phyloP scores from a whole-genome alignment of 2,888 invertebrate genomes.

The Perizoma affinitatum region DNA sequence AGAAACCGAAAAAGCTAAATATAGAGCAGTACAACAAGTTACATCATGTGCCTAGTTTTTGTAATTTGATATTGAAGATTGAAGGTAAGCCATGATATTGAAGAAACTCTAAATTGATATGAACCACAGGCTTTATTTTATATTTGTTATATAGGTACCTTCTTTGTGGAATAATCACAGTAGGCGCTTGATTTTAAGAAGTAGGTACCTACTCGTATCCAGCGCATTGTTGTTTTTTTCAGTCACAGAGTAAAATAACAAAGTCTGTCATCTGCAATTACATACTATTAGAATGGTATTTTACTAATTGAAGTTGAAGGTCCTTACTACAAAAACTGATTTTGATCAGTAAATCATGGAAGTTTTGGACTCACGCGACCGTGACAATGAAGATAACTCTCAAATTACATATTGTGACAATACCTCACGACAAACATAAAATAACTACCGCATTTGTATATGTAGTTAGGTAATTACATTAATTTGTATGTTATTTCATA shows the following conservation, averaged over 20 bases:
- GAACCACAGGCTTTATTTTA: too few relatives aligned
- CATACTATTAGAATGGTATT: neutral
- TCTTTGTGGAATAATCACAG: too few relatives aligned
- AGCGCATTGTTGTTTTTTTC: too few relatives aligned
- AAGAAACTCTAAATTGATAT: too few relatives aligned
- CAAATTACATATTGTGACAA: constrained; percentile 40
- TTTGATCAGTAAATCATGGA: constrained; percentile 27
- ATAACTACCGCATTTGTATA: constrained; percentile 21
- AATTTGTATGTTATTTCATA: neutral
- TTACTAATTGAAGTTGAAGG: neutral
- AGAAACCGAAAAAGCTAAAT: too few relatives aligned
- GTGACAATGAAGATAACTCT: constrained; percentile 37
- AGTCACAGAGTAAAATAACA: neutral
- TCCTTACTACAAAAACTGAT: constrained; percentile 3
- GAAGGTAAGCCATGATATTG: too few relatives aligned
- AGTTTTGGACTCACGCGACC: constrained; percentile 40
- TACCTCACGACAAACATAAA: constrained; percentile 19
- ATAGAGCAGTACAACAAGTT: too few relatives aligned
- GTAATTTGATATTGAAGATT: too few relatives aligned
- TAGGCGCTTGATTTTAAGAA: too few relatives aligned
- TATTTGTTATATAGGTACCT: too few relatives aligned
- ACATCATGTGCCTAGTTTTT: too few relatives aligned
- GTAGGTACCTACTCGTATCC: too few relatives aligned
- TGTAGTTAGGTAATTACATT: constrained; percentile 1
- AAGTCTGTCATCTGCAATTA: constrained; percentile 1